Evolutionary conservation across 2,888 invertebrate genomes (phyloP), one percentile per base, ranked within the genome.

Genomic region (Hoplodrina blanda): DNA sequence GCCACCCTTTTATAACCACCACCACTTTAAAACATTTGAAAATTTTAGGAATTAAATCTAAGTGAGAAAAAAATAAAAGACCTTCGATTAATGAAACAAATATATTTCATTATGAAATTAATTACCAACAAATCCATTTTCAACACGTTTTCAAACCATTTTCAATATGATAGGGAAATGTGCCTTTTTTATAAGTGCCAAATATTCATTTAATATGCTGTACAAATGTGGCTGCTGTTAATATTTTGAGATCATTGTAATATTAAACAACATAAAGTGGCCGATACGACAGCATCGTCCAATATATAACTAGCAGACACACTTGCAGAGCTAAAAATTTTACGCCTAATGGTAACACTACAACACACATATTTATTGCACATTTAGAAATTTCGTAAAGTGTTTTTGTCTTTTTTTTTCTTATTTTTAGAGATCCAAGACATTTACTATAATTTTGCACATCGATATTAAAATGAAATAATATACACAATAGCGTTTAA

Each of bases 341-440:
- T 94, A 95, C 92, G 94, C 95, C 95, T 95, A 95, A 95, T 92
- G 94, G 95, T 95, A 95, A 95, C 94, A 95, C 96, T 96, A 96
- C 96, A 94, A 96, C 96, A 96, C 96, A 96, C 96, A 96, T 94
- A 95, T 94, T 96, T 96, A 96, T 96, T 96, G 96, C 96, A 96
- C 96, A 96, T 96, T 96, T 95, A 96, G 96, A 96, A 96, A 95
- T 94, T 96, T 95, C 91, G 91, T 95, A 95, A 96, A 95, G 93
- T 96, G 91, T 95, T 95, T 95, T 95, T 95, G 93, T 94, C 93
- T 94, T 95, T 96, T 95, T 93, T 95, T 94, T 94, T 91, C 91
- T 94, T 92, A 94, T 93, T 95, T 95, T 95, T 95, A 95, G 94
- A 95, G 94, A 95, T 95, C 95, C 95, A 95, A 96, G 95, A 96